A percentile compares a stretch with the other conserved stretches of the same genome.
These are phyloP conservation scores for Prunella strophiata DNA, from an alignment of 2,797 vertebrate species.

Conservation along the genomic window DNA sequence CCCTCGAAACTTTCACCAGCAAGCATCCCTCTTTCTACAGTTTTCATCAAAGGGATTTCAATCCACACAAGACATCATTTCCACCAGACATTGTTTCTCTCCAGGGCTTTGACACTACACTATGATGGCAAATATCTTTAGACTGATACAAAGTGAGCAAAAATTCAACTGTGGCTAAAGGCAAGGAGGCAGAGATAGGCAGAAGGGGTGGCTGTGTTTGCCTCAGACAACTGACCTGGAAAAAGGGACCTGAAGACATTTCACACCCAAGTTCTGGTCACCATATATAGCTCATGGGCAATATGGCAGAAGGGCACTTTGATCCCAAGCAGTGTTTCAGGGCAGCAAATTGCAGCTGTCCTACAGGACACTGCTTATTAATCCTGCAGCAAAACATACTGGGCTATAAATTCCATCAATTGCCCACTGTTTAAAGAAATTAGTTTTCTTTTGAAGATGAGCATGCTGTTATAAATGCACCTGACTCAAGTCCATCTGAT, in stretches of 20 bases:
- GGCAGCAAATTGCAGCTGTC: constrained; percentile 1
- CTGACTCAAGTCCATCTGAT: neutral
- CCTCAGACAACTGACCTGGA: neutral
- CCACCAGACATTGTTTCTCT: neutral
- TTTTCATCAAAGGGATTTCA: neutral
- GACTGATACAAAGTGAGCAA: neutral
- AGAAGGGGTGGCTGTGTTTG: neutral
- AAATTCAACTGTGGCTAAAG: neutral
- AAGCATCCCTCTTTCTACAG: neutral
- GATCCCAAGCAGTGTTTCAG: neutral
- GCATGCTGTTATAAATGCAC: neutral
- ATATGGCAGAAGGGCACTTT: neutral
- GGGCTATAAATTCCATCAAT: neutral
- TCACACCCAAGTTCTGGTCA: neutral
- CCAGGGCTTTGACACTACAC: neutral
- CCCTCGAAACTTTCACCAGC: neutral
- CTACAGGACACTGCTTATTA: neutral
- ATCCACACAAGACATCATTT: neutral
- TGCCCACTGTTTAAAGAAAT: constrained; percentile 17
- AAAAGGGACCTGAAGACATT: neutral
- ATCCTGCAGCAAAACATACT: neutral
- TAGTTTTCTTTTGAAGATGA: neutral
- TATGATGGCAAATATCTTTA: neutral
- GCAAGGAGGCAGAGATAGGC: neutral
- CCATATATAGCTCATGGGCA: neutral